Evolutionary conservation across 1,140 invertebrate species (phyloP).

Genomic region (Diuraphis noxia): DNA sequence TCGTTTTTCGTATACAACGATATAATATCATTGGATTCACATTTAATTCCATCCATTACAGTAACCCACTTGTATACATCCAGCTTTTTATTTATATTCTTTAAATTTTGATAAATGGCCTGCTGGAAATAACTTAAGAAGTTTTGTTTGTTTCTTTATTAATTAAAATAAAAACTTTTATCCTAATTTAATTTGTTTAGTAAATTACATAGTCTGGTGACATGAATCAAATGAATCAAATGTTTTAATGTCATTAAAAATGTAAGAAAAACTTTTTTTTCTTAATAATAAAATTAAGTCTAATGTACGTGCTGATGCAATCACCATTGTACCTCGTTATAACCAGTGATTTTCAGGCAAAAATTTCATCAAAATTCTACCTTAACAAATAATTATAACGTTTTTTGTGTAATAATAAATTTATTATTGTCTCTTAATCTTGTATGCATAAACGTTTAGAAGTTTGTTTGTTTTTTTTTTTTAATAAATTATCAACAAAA

Average conservation of each 20-base stretch:
- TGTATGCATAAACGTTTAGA: not conserved
- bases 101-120: not conserved
- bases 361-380: constrained; percentile 5
- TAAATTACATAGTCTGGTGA: constrained; percentile 10
- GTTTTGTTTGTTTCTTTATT: constrained; percentile 3
- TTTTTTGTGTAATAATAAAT: not conserved
- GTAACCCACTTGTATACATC: too few relatives aligned
- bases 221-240: constrained; percentile 8
- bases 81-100: not conserved
- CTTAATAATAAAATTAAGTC: not conserved
- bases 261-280: not conserved
- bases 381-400: not conserved
- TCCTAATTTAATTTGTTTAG: constrained; percentile 17
- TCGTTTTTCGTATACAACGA: too few relatives aligned
- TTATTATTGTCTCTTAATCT: not conserved
- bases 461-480: not conserved
- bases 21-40: too few relatives aligned
- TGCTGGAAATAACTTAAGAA: constrained; percentile 2
- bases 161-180: constrained; percentile 32
- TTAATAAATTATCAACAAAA: not conserved
- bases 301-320: not conserved
- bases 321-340: not conserved
- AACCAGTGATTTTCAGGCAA: not conserved
- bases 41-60: too few relatives aligned
- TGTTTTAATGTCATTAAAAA: constrained; percentile 27